These are phyloP conservation scores for Euura lappo DNA, from an alignment of 1,140 invertebrate species.

Conservation along the genomic window DNA sequence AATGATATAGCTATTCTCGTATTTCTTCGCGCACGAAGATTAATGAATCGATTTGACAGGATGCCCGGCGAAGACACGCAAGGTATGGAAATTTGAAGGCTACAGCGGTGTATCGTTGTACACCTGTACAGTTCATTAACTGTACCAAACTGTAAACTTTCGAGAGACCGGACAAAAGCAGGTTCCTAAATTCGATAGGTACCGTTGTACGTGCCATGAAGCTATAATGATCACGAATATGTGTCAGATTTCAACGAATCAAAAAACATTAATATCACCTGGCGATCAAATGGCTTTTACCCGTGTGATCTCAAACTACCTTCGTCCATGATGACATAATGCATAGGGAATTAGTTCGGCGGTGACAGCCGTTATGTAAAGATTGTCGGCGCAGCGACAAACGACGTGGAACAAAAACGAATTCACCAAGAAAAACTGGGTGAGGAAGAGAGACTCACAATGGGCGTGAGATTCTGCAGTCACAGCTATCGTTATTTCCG, in stretches of 20 bases:
- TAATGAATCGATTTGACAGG: too few species aligned
- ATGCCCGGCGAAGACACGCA: too few species aligned
- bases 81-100: background rate
- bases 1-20: too few species aligned
- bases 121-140: background rate
- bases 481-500: background rate
- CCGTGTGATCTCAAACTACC: too few species aligned
- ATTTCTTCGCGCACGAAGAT: too few species aligned
- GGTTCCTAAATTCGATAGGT: background rate
- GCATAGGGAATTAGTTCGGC: background rate
- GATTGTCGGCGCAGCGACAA: background rate
- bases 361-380: background rate
- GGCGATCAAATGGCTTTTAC: too few species aligned
- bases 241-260: too few species aligned
- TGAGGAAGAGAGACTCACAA: background rate
- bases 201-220: background rate
- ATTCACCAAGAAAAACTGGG: background rate
- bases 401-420: background rate
- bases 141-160: slow-evolving; percentile 4
- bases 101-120: background rate
- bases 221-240: background rate
- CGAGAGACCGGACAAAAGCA: background rate
- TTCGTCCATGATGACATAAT: background rate
- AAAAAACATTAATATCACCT: too few species aligned
- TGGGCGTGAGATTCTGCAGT: background rate